These are phyloP conservation scores for Clamator glandarius DNA, from an alignment of 2,797 vertebrate species.

Conservation along the genomic window DNA sequence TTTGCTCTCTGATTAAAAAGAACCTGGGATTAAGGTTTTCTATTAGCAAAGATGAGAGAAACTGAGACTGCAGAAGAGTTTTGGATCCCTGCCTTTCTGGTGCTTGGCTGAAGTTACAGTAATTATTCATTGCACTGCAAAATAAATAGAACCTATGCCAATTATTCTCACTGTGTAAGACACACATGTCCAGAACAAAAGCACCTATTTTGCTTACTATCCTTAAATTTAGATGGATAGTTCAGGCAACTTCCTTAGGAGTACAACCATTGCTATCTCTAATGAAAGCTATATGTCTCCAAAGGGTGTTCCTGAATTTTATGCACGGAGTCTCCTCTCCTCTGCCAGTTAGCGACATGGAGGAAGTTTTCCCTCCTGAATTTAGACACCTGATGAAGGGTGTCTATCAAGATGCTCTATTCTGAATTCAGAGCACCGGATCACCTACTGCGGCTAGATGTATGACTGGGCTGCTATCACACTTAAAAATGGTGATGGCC, in stretches of 20 bases:
- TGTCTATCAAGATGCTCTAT: rapidly evolving
- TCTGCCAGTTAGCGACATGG: not conserved
- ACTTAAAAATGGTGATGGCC: not conserved
- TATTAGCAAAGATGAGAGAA: not conserved
- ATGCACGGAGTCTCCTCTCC: not conserved
- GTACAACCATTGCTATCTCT: not conserved
- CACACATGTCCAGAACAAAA: not conserved
- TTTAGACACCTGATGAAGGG: not conserved
- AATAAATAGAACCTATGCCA: not conserved
- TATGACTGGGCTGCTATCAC: not conserved
- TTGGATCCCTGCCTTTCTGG: not conserved
- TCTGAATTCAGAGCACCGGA: not conserved
- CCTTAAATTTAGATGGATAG: not conserved
- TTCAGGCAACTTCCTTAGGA: not conserved
- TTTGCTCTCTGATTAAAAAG: not conserved
- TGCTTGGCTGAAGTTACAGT: not conserved
- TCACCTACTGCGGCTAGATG: not conserved
- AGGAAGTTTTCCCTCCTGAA: not conserved
- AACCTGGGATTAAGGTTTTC: not conserved
- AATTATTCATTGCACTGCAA: not conserved
- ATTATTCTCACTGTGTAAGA: not conserved
- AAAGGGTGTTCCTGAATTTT: not conserved
- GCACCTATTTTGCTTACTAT: not conserved
- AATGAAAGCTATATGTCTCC: not conserved
- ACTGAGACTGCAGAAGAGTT: not conserved